Conservation (phyloP, 2,888 invertebrate genomes). For the Aporophyla nigra region DNA sequence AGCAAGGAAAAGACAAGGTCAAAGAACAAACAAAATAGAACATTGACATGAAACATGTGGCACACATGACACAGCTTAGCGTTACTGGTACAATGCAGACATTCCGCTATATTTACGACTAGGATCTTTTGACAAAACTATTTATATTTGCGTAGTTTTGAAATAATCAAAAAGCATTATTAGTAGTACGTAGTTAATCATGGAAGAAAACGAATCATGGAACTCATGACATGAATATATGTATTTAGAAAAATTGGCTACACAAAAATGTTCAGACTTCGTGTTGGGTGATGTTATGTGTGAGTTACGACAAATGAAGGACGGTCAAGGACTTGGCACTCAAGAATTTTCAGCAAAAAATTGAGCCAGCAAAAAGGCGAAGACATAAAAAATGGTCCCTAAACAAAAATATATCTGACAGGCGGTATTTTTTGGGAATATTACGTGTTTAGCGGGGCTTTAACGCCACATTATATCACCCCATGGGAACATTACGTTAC, state of each 20-base stretch:
- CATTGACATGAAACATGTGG: slow-evolving; percentile 71
- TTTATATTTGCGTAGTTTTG: slow-evolving; percentile 20
- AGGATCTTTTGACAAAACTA: slow-evolving; percentile 34
- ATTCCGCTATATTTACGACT: slow-evolving; percentile 40
- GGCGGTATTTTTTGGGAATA: slow-evolving; percentile 57
- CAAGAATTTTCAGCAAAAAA: slow-evolving; percentile 60
- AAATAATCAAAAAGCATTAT: slow-evolving; percentile 15
- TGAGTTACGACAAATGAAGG: slow-evolving; percentile 53
- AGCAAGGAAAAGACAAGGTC: slow-evolving; percentile 69
- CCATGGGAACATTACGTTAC: slow-evolving; percentile 75
- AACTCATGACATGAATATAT: slow-evolving; percentile 12
- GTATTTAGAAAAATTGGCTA: slow-evolving; percentile 30
- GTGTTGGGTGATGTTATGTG: slow-evolving; percentile 45
- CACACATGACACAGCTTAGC: slow-evolving; percentile 55
- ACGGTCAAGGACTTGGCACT: slow-evolving; percentile 65
- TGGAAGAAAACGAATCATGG: slow-evolving; percentile 12
- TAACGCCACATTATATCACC: slow-evolving; percentile 74
- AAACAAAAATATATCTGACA: slow-evolving; percentile 68
- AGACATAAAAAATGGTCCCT: slow-evolving; percentile 67
- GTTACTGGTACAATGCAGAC: slow-evolving; percentile 55
- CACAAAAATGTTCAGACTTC: slow-evolving; percentile 22
- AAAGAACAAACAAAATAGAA: slow-evolving; percentile 69
- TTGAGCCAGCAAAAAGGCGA: slow-evolving; percentile 57
- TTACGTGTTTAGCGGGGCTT: slow-evolving; percentile 78
- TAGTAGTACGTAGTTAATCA: neutral